Evolutionary conservation across 2,888 invertebrate genomes (phyloP), one percentile per base, ranked within the genome.

Genomic region (Cryptocheilus praepositus): DNA sequence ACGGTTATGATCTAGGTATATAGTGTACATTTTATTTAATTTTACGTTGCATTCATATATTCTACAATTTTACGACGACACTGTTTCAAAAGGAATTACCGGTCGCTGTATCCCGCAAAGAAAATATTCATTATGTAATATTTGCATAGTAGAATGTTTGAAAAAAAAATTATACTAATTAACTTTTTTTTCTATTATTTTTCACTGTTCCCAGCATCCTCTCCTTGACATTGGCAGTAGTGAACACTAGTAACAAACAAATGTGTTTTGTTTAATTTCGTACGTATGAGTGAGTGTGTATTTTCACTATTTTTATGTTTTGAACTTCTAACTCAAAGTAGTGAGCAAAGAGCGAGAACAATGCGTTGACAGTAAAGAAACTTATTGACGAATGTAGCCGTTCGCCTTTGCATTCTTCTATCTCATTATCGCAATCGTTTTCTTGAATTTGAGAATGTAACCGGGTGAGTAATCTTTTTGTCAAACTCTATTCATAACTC

Each of bases 151-250:
- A 67, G 70, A 58, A 68, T 76, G 49, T 64, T 64, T 69, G 53
- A 64, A 59, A 64, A 71, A 64, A 51, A 68, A 36, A 64, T 54
- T 61, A 52, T 62, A 60, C 74, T 63, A 60, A 61, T 69, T 63
- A 72, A 64, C 61, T 71, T 77, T 80, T 79, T 77, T 79, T 72
- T 61, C 25, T 71, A 73, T 77, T 80, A 61, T 76, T 79, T 79
- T 79, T 80, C 72, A 74, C 68, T 76, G 60, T 71, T 72, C 78
- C 79, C 74, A 74, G 70, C 61, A 72, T 77, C 76, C 78, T 59
- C 61, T 74, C 80, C 76, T 72, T 76, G 64, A 75, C 69, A 79
- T 80, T 77, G 76, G 73, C 73, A 74, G 60, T 71, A 79, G 69
- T 75, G 68, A 70, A 72, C 66, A 72, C 44, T 79, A 69, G 64